These are phyloP conservation scores for Melanotaenia trifasciata DNA, from an alignment of 2,797 vertebrate species.

Conservation along the genomic window DNA sequence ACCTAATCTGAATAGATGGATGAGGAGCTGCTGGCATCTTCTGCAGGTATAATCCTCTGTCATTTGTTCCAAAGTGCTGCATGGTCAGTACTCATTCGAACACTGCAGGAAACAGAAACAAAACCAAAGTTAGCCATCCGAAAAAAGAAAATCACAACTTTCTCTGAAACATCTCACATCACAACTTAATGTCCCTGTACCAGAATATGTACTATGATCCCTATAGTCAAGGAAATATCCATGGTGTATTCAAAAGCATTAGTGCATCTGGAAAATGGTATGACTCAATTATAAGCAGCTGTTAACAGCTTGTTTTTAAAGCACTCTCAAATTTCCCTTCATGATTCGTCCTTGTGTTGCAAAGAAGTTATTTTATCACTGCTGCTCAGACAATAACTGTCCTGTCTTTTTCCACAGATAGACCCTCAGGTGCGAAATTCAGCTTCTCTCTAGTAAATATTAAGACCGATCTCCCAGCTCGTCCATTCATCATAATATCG, in stretches of 20 bases:
- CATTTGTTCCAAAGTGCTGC: slow-evolving; percentile 56
- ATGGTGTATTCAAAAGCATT: background rate
- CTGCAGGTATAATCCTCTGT: slow-evolving; percentile 38
- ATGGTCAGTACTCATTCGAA: slow-evolving; percentile 52
- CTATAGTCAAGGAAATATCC: background rate
- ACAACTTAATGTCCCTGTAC: background rate
- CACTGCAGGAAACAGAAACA: slow-evolving; percentile 67
- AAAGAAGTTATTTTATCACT: too few species aligned
- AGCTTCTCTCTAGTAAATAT: background rate
- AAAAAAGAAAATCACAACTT: slow-evolving; percentile 16
- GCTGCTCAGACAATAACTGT: too few species aligned
- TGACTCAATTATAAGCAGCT: too few species aligned
- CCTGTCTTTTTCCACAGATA: too few species aligned
- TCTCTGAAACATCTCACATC: slow-evolving; percentile 12
- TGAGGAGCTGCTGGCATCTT: slow-evolving; percentile 42
- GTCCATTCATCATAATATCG: background rate
- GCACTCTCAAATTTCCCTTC: too few species aligned
- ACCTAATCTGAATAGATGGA: slow-evolving; percentile 14
- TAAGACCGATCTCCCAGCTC: background rate
- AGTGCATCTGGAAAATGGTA: too few species aligned
- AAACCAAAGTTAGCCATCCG: slow-evolving; percentile 60
- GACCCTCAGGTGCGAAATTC: background rate
- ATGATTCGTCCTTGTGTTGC: too few species aligned
- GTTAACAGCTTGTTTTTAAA: too few species aligned
- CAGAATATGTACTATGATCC: background rate